phyloP scores from a whole-genome alignment of 2,113 vertebrate species.

The Istiophorus platypterus region DNA sequence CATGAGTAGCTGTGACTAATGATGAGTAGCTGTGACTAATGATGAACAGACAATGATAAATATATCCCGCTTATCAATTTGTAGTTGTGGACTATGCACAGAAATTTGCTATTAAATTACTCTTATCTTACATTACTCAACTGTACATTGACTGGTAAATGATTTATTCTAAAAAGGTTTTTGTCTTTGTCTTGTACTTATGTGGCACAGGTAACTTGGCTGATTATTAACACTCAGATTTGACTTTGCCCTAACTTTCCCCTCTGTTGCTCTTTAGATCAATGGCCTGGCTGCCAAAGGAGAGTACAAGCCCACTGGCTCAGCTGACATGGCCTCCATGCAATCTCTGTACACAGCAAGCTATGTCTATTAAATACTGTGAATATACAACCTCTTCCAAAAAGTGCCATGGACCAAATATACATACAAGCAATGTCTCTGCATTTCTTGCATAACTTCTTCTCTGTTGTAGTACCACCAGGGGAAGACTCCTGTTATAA shows the following conservation, averaged over 20 bases:
- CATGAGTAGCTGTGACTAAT: background rate
- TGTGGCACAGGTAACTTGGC: constrained; percentile 30
- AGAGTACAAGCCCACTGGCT: constrained; percentile 88
- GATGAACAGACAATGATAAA: background rate
- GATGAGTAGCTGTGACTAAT: background rate
- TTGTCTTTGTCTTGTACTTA: constrained; percentile 25
- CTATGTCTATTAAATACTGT: constrained; percentile 90
- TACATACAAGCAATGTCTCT: constrained; percentile 21
- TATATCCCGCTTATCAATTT: constrained; percentile 3
- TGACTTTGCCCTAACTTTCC: constrained; percentile 67
- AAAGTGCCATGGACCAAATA: constrained; percentile 67
- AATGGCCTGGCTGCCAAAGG: constrained; percentile 93
- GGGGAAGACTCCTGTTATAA: constrained; percentile 17
- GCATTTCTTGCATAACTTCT: constrained; percentile 15
- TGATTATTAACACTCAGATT: constrained; percentile 73
- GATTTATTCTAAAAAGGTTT: constrained; percentile 47
- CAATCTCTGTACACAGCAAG: constrained; percentile 92
- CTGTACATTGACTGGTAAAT: constrained; percentile 57
- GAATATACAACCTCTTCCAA: constrained; percentile 18
- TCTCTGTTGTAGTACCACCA: background rate
- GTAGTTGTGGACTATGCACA: constrained; percentile 10
- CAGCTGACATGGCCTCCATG: constrained; percentile 85
- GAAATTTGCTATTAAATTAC: background rate
- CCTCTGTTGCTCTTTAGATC: constrained; percentile 83
- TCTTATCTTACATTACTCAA: constrained; percentile 38